Conservation (phyloP, 2,113 vertebrate species). For the Semnopithecus entellus region DNA sequence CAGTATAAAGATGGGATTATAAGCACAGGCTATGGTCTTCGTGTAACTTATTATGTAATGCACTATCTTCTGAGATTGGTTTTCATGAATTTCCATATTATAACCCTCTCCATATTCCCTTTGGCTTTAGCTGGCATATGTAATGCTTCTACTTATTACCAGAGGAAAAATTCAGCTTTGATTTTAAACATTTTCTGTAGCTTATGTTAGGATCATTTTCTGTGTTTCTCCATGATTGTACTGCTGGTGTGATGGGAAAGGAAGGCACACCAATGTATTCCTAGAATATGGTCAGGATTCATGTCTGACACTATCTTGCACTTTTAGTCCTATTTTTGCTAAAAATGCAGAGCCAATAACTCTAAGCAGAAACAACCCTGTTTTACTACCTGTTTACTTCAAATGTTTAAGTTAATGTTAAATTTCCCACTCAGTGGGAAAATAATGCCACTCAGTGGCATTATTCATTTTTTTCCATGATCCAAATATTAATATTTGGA, state of each 20-base stretch:
- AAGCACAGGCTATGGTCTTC: neutral
- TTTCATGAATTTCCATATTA: neutral
- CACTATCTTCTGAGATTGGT: neutral
- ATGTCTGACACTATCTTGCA: neutral
- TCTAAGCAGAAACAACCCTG: neutral
- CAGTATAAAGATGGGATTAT: neutral
- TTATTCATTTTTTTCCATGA: neutral
- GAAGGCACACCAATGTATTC: fast-evolving
- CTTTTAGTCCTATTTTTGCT: neutral
- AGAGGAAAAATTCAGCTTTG: neutral
- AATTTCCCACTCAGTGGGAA: neutral
- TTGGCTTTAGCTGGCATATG: neutral
- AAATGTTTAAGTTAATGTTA: neutral
- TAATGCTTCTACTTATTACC: neutral
- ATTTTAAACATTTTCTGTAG: neutral
- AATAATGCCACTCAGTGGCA: neutral
- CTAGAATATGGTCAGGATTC: neutral
- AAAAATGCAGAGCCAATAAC: neutral
- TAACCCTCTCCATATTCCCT: too few species aligned
- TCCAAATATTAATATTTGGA: neutral
- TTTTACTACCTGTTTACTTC: neutral
- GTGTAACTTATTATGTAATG: neutral
- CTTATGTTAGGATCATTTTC: neutral
- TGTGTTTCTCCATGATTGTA: neutral
- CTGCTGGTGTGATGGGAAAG: neutral